A percentile compares a stretch with the other conserved stretches of the same genome.
Evolutionary conservation across 1,140 invertebrate species (phyloP).

Genomic region (Diachasma alloeum): DNA sequence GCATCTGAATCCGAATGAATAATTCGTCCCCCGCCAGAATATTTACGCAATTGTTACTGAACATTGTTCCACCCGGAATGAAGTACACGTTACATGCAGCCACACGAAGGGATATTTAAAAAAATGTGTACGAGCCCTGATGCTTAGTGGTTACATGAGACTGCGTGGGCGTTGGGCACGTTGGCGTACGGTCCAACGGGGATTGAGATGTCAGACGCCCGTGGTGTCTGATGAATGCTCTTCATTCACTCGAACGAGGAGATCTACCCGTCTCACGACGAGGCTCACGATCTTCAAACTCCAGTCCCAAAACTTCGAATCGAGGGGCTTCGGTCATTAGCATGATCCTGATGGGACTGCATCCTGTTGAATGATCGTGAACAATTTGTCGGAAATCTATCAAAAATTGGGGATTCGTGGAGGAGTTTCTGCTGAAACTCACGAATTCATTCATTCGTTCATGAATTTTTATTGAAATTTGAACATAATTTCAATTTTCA

Average conservation of each 20-base stretch:
- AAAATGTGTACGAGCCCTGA: conserved; percentile 16
- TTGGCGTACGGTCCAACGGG: conserved; percentile 40
- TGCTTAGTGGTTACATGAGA: conserved; percentile 34
- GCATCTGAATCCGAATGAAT: not conserved
- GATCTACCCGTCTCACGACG: conserved; percentile 50
- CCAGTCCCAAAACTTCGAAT: not conserved
- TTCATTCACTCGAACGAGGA: conserved; percentile 60
- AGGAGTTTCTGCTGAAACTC: too few species aligned
- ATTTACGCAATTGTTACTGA: not conserved
- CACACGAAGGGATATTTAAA: not conserved
- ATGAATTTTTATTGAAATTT: too few species aligned
- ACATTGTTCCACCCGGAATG: not conserved
- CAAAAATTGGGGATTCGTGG: too few species aligned
- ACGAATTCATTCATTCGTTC: too few species aligned
- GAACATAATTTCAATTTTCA: too few species aligned
- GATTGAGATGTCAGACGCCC: conserved; percentile 65
- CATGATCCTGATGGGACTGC: not conserved
- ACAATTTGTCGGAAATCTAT: not conserved
- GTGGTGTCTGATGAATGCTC: conserved; percentile 63
- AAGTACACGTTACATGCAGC: not conserved
- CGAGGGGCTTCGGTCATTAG: not conserved
- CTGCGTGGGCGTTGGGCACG: conserved; percentile 31
- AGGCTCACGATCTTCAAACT: conserved; percentile 28
- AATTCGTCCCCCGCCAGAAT: not conserved
- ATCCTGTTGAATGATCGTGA: not conserved